These are phyloP conservation scores for Pampus argenteus DNA, from an alignment of 2,797 vertebrate species.

Conservation along the genomic window DNA sequence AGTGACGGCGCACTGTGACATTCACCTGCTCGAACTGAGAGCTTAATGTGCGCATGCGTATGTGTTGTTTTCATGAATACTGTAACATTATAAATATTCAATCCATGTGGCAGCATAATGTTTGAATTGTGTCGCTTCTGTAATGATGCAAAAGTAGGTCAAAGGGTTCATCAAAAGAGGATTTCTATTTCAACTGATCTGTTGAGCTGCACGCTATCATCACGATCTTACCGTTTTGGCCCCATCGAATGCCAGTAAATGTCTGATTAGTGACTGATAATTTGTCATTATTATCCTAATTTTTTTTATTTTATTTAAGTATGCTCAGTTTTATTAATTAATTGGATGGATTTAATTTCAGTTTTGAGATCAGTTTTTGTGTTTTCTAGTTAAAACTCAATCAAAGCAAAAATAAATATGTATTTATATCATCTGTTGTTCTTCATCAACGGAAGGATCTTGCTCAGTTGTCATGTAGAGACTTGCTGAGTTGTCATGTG, in stretches of 20 bases:
- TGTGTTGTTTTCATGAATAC: constrained; percentile 1
- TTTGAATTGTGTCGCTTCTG: not conserved
- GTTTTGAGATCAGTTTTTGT: too few relatives aligned
- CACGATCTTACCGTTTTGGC: not conserved
- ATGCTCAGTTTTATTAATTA: too few relatives aligned
- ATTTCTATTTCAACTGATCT: not conserved
- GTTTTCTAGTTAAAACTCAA: too few relatives aligned
- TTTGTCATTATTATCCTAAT: too few relatives aligned
- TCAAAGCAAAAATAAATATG: too few relatives aligned
- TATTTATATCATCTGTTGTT: too few relatives aligned
- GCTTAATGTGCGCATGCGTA: not conserved
- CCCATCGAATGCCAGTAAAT: not conserved
- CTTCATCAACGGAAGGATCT: constrained; percentile 1
- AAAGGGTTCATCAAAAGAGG: not conserved
- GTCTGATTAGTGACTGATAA: not conserved
- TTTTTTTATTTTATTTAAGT: too few relatives aligned
- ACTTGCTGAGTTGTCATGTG: not conserved
- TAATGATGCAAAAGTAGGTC: not conserved
- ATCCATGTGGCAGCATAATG: not conserved
- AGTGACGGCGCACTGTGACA: not conserved
- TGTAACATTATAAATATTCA: not conserved
- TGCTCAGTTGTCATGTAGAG: not conserved
- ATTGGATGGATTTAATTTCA: too few relatives aligned
- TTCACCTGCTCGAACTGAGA: not conserved
- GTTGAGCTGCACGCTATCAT: not conserved